phyloP scores from a whole-genome alignment of 1,140 invertebrate species.

The Drosophila santomea region DNA sequence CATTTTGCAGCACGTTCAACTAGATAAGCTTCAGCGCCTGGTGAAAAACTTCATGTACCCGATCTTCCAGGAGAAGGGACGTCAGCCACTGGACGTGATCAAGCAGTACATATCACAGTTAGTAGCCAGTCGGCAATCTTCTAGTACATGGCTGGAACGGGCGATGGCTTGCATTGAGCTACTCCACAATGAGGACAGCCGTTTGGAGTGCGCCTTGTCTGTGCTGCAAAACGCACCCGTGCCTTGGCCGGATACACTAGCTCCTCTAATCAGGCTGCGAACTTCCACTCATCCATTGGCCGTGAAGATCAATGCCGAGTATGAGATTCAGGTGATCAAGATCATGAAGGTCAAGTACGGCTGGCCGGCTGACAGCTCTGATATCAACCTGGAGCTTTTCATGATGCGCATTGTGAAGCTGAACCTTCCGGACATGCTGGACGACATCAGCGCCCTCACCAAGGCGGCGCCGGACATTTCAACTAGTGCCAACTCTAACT shows the following conservation, averaged over 20 bases:
- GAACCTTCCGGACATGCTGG: constrained; percentile 76
- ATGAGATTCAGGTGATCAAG: constrained; percentile 81
- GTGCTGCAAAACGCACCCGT: constrained; percentile 76
- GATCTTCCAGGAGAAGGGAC: constrained; percentile 78
- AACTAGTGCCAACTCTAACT: constrained; percentile 68
- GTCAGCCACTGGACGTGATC: constrained; percentile 63
- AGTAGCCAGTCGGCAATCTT: constrained; percentile 62
- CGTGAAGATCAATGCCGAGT: constrained; percentile 73
- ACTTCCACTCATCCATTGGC: constrained; percentile 79
- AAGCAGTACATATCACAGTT: constrained; percentile 74
- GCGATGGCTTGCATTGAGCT: constrained; percentile 72
- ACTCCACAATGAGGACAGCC: constrained; percentile 79
- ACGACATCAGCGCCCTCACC: constrained; percentile 70
- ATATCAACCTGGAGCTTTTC: constrained; percentile 74
- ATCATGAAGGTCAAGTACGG: constrained; percentile 84
- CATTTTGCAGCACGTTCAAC: constrained; percentile 78
- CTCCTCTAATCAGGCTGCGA: constrained; percentile 67
- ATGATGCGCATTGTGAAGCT: constrained; percentile 77
- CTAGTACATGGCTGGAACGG: constrained; percentile 75
- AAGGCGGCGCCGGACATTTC: constrained; percentile 70
- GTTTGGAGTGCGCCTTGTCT: constrained; percentile 69
- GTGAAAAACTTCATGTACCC: constrained; percentile 79
- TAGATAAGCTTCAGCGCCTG: constrained; percentile 70
- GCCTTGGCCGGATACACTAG: constrained; percentile 71
- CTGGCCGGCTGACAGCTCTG: constrained; percentile 72